These are phyloP conservation scores for Brachyrhaphis roseni DNA, from an alignment of 2,797 vertebrate species.

Conservation along the genomic window DNA sequence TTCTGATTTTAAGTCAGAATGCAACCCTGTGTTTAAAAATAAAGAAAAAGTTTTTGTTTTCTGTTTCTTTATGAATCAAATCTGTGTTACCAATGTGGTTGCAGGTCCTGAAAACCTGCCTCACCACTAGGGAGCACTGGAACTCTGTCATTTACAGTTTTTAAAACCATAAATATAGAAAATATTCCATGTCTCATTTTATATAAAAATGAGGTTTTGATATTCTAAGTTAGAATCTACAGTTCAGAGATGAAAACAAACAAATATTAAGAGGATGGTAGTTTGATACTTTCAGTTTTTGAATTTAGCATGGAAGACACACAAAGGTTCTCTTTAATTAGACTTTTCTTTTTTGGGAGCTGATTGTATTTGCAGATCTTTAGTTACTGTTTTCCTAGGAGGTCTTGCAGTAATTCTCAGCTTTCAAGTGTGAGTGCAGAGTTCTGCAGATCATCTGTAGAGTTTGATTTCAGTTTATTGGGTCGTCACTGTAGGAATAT, in stretches of 20 bases:
- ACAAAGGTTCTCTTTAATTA: background rate
- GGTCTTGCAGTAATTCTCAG: background rate
- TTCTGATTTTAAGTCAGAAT: background rate
- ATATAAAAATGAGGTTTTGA: background rate
- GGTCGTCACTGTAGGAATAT: background rate
- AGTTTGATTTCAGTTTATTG: background rate
- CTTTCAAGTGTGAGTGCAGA: background rate
- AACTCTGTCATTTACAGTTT: slow-evolving; percentile 11
- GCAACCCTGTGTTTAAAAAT: background rate
- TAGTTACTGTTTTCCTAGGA: background rate
- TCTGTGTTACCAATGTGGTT: background rate
- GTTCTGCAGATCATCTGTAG: background rate
- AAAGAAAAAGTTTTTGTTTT: background rate
- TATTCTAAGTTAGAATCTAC: background rate
- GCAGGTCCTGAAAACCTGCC: background rate
- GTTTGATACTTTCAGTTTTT: background rate
- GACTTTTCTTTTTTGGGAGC: background rate
- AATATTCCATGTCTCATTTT: background rate
- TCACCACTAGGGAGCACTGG: slow-evolving; percentile 55
- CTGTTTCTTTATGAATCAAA: background rate
- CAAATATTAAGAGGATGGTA: background rate
- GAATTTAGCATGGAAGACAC: background rate
- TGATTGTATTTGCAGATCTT: background rate
- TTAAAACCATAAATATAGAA: background rate
- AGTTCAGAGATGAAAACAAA: background rate